Evolutionary conservation across 2,888 invertebrate genomes (phyloP).

Genomic region (Pristionchus fissidentatus): DNA sequence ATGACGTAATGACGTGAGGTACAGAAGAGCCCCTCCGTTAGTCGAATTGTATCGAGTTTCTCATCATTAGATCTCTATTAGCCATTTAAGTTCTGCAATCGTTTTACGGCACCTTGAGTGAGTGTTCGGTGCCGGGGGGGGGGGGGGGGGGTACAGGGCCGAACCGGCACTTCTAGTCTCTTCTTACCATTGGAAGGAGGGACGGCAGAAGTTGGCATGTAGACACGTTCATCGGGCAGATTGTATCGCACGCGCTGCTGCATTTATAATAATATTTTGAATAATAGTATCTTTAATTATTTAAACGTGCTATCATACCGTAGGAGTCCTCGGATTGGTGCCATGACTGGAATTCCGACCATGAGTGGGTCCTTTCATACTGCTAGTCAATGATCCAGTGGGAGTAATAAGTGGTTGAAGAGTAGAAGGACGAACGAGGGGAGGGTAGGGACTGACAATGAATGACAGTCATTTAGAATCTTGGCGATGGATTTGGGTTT

Average conservation of each 20-base stretch:
- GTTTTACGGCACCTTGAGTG: too few relatives aligned
- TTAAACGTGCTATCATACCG: not conserved
- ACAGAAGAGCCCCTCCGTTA: too few relatives aligned
- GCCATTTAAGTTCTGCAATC: too few relatives aligned
- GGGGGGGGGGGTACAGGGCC: too few relatives aligned
- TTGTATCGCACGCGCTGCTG: constrained; percentile 40
- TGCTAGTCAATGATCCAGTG: not conserved
- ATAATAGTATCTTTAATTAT: not conserved
- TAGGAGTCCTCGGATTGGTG: constrained; percentile 24
- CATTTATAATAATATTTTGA: not conserved
- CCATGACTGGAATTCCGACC: constrained; percentile 27
- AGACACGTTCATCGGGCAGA: constrained; percentile 44
- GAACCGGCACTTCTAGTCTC: too few relatives aligned
- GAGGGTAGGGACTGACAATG: not conserved
- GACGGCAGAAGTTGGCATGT: constrained; percentile 12
- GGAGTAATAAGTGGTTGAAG: not conserved
- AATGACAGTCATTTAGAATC: not conserved
- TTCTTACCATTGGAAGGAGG: constrained; percentile 35
- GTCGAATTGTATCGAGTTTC: too few relatives aligned
- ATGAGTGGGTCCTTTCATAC: not conserved
- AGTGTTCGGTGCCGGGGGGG: too few relatives aligned
- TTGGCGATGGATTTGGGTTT: not conserved
- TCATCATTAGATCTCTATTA: too few relatives aligned
- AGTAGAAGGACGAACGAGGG: not conserved
- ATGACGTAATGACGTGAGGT: too few relatives aligned